Conservation (phyloP, 2,113 vertebrate genomes). For the Chiloscyllium plagiosum region DNA sequence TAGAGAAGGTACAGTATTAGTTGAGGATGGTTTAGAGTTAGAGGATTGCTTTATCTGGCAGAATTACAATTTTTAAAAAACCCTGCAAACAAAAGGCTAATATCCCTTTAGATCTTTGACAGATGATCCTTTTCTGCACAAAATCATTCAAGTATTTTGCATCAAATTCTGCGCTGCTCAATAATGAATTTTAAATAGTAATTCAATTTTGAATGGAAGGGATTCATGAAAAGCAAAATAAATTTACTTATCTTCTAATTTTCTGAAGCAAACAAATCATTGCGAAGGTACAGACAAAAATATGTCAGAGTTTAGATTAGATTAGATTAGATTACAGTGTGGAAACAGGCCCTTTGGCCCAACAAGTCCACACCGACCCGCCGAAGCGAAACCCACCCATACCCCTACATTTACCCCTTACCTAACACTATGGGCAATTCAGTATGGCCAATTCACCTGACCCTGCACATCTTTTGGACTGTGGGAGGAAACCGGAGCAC, state of each 20-base stretch:
- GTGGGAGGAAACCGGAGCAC: too few species aligned
- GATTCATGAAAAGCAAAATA: neutral
- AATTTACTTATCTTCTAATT: neutral
- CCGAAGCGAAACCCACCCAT: too few species aligned
- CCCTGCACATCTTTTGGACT: too few species aligned
- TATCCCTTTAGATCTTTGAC: neutral
- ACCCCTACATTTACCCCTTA: too few species aligned
- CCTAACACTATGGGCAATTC: too few species aligned
- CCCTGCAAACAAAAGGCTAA: neutral
- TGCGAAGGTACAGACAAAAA: neutral
- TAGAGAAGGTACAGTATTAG: neutral
- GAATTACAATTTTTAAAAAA: neutral
- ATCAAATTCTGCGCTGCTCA: neutral
- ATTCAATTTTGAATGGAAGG: neutral
- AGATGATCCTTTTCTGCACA: neutral
- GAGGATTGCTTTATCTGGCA: neutral
- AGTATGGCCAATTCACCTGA: too few species aligned
- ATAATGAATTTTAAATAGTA: neutral
- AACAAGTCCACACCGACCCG: too few species aligned
- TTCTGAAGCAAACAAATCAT: neutral
- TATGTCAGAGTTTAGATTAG: neutral
- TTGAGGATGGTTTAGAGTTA: neutral
- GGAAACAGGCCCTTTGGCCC: too few species aligned
- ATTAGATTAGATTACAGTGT: too few species aligned
- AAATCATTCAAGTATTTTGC: neutral